phyloP scores from a whole-genome alignment of 2,888 invertebrate genomes.

The Caenorhabditis sp. region DNA sequence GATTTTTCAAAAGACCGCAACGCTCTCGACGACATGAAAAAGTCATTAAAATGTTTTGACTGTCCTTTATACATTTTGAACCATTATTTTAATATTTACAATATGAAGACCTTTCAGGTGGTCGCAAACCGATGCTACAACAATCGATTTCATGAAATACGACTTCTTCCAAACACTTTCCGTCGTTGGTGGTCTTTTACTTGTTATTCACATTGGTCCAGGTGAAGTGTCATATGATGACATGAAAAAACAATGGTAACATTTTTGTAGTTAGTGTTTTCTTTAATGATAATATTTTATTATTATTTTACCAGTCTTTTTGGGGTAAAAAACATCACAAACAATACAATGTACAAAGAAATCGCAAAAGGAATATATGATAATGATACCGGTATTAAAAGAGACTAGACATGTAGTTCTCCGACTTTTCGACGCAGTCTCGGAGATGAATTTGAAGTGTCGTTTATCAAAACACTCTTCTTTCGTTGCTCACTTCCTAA shows the following conservation, averaged over 20 bases:
- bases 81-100: neutral
- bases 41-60: no score
- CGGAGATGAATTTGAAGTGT: neutral
- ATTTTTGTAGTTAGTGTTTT: neutral
- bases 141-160: constrained; percentile 98
- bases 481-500: constrained; percentile 40
- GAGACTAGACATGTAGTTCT: constrained; percentile 20
- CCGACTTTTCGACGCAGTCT: constrained; percentile 28
- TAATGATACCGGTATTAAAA: no score
- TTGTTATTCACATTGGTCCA: constrained; percentile 97
- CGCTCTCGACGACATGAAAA: no score
- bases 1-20: no score
- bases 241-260: constrained; percentile 96
- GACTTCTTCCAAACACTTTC: constrained; percentile 96
- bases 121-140: constrained; percentile 83
- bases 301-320: neutral
- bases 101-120: constrained; percentile 75
- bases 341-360: no score
- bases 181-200: constrained; percentile 91
- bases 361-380: no score
- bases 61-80: no score
- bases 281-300: neutral
- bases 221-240: constrained; percentile 99
- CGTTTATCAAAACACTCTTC: constrained; percentile 32
- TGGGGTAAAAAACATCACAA: neutral